Evolutionary conservation across 2,113 vertebrate genomes (phyloP).

Genomic region (Solenodon paradoxus): DNA sequence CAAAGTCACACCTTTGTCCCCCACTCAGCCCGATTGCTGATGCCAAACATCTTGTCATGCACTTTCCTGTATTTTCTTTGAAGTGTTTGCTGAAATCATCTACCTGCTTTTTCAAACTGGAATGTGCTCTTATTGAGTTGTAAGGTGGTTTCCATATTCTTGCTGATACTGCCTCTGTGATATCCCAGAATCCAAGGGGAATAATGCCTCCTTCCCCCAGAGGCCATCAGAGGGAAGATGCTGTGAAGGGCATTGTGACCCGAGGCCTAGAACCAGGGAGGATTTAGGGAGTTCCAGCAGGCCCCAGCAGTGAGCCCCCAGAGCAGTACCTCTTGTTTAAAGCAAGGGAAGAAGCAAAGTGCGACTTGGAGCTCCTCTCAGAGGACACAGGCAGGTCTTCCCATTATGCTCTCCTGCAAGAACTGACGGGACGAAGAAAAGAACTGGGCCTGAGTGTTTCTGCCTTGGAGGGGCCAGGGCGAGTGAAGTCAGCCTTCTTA

Average conservation of each 20-base stretch:
- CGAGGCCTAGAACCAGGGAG: not conserved
- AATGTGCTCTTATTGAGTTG: not conserved
- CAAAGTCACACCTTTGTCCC: not conserved
- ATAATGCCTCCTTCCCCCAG: no score
- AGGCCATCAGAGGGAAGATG: not conserved
- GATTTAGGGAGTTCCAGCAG: not conserved
- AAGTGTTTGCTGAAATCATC: not conserved
- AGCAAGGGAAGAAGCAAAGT: not conserved
- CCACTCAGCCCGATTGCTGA: no score
- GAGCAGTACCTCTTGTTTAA: not conserved
- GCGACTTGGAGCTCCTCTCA: no score
- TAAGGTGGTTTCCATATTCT: not conserved
- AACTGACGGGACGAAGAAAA: not conserved
- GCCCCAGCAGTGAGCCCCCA: not conserved
- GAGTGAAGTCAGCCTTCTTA: not conserved
- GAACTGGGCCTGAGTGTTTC: not conserved
- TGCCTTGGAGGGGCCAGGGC: not conserved
- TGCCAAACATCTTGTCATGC: not conserved
- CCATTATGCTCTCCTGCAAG: not conserved
- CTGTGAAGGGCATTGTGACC: fast-evolving
- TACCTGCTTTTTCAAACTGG: not conserved
- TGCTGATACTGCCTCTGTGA: not conserved
- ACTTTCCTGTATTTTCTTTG: not conserved
- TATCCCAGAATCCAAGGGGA: not conserved
- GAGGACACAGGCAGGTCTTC: not conserved